These are phyloP conservation scores for Tridacna gigas DNA, from an alignment of 2,888 invertebrate genomes.

Conservation along the genomic window DNA sequence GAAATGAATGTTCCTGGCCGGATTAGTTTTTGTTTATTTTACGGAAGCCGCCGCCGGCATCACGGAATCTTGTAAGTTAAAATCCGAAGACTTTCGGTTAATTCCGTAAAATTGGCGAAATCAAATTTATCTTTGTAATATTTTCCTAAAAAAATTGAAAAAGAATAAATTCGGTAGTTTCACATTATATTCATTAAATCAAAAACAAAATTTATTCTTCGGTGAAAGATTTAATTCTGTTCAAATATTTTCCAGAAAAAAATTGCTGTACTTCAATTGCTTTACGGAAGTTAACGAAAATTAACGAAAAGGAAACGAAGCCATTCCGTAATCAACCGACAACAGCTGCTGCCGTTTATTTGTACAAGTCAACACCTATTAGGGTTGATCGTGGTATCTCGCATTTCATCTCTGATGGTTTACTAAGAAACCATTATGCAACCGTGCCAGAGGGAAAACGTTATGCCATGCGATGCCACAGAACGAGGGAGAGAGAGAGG, in stretches of 20 bases:
- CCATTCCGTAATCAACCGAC: constrained; percentile 22
- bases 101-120: too few relatives aligned
- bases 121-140: neutral
- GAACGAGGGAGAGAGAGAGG: neutral
- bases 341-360: constrained; percentile 43
- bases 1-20: neutral
- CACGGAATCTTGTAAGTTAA: neutral
- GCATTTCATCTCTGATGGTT: constrained; percentile 21
- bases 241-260: too few relatives aligned
- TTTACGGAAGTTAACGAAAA: neutral
- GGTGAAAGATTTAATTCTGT: too few relatives aligned
- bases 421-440: constrained; percentile 25
- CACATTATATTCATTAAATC: too few relatives aligned
- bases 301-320: neutral
- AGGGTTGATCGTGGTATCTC: constrained; percentile 39
- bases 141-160: neutral
- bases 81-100: neutral
- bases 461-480: neutral
- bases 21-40: constrained; percentile 24
- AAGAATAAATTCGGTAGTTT: neutral
- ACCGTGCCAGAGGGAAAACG: constrained; percentile 10
- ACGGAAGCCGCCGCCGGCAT: constrained; percentile 15
- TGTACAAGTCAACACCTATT: constrained; percentile 54
- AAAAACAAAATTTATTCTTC: too few relatives aligned
- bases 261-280: neutral